Evolutionary conservation across 2,888 invertebrate species (phyloP).

Genomic region (Mongoloraphidia duomilia): DNA sequence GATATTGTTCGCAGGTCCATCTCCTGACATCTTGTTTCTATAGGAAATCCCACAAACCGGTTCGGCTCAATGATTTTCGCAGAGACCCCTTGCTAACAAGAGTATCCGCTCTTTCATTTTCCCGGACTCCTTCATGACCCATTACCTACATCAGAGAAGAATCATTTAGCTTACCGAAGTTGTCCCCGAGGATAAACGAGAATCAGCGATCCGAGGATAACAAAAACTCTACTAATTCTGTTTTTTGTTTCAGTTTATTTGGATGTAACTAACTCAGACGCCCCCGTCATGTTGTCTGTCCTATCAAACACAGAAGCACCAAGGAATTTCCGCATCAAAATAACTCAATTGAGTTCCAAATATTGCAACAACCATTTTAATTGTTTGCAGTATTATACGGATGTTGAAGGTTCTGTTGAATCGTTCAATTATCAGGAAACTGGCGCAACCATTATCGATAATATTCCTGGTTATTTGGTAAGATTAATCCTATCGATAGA

Average conservation of each 20-base stretch:
- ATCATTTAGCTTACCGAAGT: too few species aligned
- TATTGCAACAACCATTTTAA: conserved; percentile 30
- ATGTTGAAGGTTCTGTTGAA: conserved; percentile 42
- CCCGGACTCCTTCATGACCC: too few species aligned
- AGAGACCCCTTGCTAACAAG: too few species aligned
- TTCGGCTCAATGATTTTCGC: too few species aligned
- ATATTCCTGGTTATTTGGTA: conserved; percentile 47
- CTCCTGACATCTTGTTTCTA: too few species aligned
- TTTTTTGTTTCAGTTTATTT: conserved; percentile 45
- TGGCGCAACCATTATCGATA: conserved; percentile 37
- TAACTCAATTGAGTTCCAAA: conserved; percentile 34
- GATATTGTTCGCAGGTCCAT: too few species aligned
- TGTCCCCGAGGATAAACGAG: too few species aligned
- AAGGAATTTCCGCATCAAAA: conserved; percentile 48
- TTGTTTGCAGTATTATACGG: conserved; percentile 49
- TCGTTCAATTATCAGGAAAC: conserved; percentile 57
- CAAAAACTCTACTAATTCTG: too few species aligned
- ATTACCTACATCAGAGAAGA: too few species aligned
- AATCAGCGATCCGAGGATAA: too few species aligned
- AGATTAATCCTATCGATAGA: conserved; percentile 17
- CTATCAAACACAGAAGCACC: conserved; percentile 39
- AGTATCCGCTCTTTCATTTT: too few species aligned
- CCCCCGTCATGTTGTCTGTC: conserved; percentile 50
- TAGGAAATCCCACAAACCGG: too few species aligned
- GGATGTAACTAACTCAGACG: conserved; percentile 46